Evolutionary conservation across 2,113 vertebrate species (phyloP).

Genomic region (Serilophus lunatus): DNA sequence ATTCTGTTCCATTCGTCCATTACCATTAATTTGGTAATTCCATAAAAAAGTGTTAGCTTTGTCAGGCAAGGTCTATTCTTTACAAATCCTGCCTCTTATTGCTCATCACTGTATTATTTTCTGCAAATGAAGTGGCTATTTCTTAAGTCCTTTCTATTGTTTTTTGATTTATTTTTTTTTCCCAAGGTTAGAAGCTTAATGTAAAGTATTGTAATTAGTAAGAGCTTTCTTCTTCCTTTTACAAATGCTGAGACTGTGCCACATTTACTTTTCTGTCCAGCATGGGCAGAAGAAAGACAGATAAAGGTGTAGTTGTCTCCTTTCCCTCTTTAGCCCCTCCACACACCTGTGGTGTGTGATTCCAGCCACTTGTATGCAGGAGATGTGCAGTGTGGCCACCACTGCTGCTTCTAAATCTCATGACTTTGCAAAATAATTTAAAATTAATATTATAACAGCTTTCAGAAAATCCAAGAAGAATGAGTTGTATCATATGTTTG

Average conservation of each 20-base stretch:
- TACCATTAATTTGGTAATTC: slow-evolving; percentile 10
- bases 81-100: neutral
- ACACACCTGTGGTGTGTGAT: neutral
- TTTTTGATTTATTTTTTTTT: neutral
- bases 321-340: neutral
- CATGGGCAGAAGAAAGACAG: neutral
- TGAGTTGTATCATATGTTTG: neutral
- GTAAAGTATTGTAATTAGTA: neutral
- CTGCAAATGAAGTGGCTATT: neutral
- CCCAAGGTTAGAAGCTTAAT: neutral
- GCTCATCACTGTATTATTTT: neutral
- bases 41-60: neutral
- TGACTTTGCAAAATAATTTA: neutral
- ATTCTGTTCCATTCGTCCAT: neutral
- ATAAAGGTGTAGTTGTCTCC: neutral
- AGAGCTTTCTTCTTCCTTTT: neutral
- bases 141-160: neutral
- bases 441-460: neutral
- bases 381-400: neutral
- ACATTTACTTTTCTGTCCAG: neutral
- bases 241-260: neutral
- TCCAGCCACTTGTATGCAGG: neutral
- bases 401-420: neutral
- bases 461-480: neutral
- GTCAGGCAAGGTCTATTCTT: neutral